Base-by-base conservation (phyloP, 2,113 vertebrate species). In the Galbula dea region DNA sequence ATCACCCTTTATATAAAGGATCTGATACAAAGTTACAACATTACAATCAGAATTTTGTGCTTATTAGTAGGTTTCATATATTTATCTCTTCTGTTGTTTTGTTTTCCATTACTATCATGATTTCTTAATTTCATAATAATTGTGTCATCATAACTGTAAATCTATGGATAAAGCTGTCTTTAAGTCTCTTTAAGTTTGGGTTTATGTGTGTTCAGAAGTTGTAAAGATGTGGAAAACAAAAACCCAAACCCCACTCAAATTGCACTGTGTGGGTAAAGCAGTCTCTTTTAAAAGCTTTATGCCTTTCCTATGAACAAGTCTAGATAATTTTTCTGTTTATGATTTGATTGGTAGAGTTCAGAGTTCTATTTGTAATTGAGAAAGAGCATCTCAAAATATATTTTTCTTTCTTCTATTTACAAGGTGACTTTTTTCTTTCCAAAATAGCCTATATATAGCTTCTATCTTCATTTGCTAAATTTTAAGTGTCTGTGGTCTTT, bases 211-310 rank as follows among this genome's bases (percentile, higher is more conserved):
- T 32, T 81, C 30, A 49, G 72, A 78, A 36, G 24, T 51, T 16
- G 6, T 54, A 45, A n/a, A 5, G 32, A 59, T 13, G 8, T 12
- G 32, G 41, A 6, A 10, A 3, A n/a, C n/a, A n/a, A n/a, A n/a
- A n/a, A n/a, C n/a, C n/a, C n/a, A 2, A 19, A 3, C 0, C 0
- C 2, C 19, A 15, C 7, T 3, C 9, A 1, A 3, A 6, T 41
- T 78, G 10, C 3, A 5, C 6, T 66, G 20, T 19, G 36, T 55
- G 43, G 4, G 11, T 39, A 83, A 88, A 88, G 17, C 17, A 61
- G 9, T 23, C 7, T 49, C 29, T 68, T 41, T 63, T 23, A 41
- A 43, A 30, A 77, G 9, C 24, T 88, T 72, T 71, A 15, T 57
- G 17, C 14, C 4, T 48, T 36, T 65, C 22, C 55, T 54, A 24